Evolutionary conservation across 2,888 invertebrate species (phyloP).

Genomic region (Macaria liturata): DNA sequence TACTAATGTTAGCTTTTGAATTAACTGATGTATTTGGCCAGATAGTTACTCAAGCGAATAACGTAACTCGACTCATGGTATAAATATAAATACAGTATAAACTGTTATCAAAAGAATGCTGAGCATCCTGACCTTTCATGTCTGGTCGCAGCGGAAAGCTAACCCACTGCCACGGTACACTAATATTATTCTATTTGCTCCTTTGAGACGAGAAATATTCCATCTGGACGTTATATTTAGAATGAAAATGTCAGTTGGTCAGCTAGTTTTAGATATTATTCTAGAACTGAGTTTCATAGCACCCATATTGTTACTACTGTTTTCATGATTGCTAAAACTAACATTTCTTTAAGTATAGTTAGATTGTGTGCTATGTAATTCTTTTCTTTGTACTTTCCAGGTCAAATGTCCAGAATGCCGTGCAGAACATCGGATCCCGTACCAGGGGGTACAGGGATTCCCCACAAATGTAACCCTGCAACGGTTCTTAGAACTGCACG

Average conservation of each 20-base stretch:
- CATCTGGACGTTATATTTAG: slow-evolving; percentile 1
- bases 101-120: neutral
- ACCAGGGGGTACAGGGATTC: slow-evolving; percentile 96
- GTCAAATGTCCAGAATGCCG: slow-evolving; percentile 99
- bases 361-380: too few relatives aligned
- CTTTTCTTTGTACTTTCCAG: slow-evolving; percentile 65
- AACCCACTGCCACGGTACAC: slow-evolving; percentile 7
- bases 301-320: too few relatives aligned
- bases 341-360: too few relatives aligned
- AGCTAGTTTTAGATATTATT: neutral
- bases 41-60: too few relatives aligned
- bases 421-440: slow-evolving; percentile 97
- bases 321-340: too few relatives aligned
- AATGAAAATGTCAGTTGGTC: slow-evolving; percentile 8
- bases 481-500: slow-evolving; percentile 96
- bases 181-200: slow-evolving; percentile 3
- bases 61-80: too few relatives aligned
- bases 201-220: slow-evolving; percentile 5
- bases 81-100: too few relatives aligned
- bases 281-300: too few relatives aligned
- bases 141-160: neutral
- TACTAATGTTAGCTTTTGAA: too few relatives aligned
- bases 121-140: neutral
- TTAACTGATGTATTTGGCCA: too few relatives aligned
- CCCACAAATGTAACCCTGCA: slow-evolving; percentile 98